These are phyloP conservation scores for Rutilus rutilus DNA, from an alignment of 2,113 vertebrate genomes.

Conservation along the genomic window DNA sequence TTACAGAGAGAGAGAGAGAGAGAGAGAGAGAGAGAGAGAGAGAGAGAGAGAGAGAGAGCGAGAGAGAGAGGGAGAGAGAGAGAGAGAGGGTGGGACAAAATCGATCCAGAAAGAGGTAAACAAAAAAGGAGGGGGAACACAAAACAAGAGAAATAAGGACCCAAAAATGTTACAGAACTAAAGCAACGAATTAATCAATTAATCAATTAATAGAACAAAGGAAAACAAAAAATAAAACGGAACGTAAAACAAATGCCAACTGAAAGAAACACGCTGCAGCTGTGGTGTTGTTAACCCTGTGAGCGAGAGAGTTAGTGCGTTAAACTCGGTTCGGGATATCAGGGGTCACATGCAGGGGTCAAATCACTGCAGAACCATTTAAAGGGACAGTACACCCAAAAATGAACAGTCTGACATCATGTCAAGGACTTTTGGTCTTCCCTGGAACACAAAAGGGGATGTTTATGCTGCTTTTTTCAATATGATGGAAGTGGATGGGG, in stretches of 20 bases:
- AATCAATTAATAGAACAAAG: conserved; percentile 63
- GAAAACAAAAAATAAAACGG: conserved; percentile 64
- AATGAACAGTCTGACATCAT: neutral
- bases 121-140: conserved; percentile 82
- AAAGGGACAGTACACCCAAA: conserved; percentile 10
- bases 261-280: conserved; percentile 51
- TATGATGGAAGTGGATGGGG: neutral
- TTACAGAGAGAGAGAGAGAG: conserved; percentile 24
- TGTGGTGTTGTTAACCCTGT: conserved; percentile 58
- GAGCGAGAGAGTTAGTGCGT: conserved; percentile 50
- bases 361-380: conserved; percentile 10
- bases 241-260: conserved; percentile 55
- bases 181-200: conserved; percentile 60
- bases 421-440: neutral
- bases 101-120: conserved; percentile 75
- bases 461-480: neutral
- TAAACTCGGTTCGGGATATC: conserved; percentile 1
- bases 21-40: conserved; percentile 3
- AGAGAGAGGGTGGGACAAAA: conserved; percentile 62
- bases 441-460: neutral
- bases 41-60: neutral
- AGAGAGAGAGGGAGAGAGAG: neutral
- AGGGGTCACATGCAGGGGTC: conserved; percentile 32
- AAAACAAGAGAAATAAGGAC: conserved; percentile 89
- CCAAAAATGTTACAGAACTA: conserved; percentile 79